These are phyloP conservation scores for Chaetura pelagica DNA, from an alignment of 2,113 vertebrate genomes.

Conservation along the genomic window DNA sequence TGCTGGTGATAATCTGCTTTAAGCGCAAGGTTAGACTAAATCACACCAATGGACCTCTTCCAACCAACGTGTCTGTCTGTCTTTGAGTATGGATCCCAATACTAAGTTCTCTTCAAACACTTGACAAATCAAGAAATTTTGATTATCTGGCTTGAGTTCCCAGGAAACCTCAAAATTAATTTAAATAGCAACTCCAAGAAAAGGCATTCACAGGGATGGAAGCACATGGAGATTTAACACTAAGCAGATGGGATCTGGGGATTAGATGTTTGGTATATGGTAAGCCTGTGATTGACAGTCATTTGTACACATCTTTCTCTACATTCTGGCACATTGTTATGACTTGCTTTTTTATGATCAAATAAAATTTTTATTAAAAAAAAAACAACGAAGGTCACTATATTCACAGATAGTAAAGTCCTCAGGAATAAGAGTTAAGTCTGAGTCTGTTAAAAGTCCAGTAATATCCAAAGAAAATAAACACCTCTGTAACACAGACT, in stretches of 20 bases:
- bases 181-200: not conserved
- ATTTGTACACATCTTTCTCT: not conserved
- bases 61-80: not conserved
- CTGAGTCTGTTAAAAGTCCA: not conserved
- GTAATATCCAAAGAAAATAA: conserved; percentile 18
- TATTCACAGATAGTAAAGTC: not conserved
- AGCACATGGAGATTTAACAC: not conserved
- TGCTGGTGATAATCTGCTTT: not conserved
- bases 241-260: not conserved
- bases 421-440: not conserved
- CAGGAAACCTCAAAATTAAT: not conserved
- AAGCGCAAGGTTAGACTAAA: conserved; percentile 3
- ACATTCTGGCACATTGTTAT: not conserved
- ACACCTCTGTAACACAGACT: not conserved
- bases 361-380: not conserved
- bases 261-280: not conserved
- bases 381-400: not conserved
- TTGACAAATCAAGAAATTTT: not conserved
- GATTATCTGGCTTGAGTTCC: not conserved
- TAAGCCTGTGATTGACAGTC: not conserved
- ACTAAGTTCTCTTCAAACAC: not conserved
- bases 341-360: not conserved
- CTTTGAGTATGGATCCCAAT: not conserved
- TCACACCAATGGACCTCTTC: not conserved
- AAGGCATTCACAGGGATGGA: not conserved